A percentile compares a stretch with the other conserved stretches of the same genome.
phyloP scores from a whole-genome alignment of 2,113 vertebrate genomes.

The Dasyprocta punctata region DNA sequence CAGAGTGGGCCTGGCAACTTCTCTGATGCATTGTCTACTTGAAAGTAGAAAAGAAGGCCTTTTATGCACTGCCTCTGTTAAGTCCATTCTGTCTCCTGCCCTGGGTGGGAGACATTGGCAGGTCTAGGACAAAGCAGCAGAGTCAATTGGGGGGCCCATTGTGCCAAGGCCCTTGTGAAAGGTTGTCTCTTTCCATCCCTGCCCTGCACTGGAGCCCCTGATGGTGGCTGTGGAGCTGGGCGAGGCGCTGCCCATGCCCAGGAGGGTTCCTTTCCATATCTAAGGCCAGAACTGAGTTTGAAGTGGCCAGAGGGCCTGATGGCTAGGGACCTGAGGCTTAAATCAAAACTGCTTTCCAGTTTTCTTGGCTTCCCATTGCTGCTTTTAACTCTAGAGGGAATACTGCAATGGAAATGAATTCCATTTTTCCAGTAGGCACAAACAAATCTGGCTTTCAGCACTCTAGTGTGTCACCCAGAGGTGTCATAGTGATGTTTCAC shows the following conservation, averaged over 20 bases:
- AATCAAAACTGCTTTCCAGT: constrained; percentile 51
- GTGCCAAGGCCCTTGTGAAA: neutral
- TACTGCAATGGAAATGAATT: neutral
- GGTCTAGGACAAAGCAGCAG: constrained; percentile 75
- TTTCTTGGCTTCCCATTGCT: neutral
- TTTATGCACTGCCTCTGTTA: constrained; percentile 79
- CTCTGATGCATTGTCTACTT: constrained; percentile 86
- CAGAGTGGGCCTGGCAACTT: constrained; percentile 65
- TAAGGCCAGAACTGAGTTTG: constrained; percentile 60
- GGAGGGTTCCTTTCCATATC: neutral
- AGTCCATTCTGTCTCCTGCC: constrained; percentile 76
- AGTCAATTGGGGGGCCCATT: constrained; percentile 54
- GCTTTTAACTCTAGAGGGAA: neutral
- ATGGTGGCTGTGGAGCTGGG: neutral
- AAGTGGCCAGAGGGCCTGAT: constrained; percentile 25
- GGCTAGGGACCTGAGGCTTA: constrained; percentile 55
- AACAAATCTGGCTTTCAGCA: neutral
- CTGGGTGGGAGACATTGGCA: constrained; percentile 75
- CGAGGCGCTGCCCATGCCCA: too few species aligned
- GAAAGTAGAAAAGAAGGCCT: constrained; percentile 83
- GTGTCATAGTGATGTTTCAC: neutral
- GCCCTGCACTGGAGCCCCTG: neutral
- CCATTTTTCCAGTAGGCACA: neutral
- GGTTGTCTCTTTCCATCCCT: neutral
- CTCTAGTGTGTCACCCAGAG: neutral